These are phyloP conservation scores for Acanthurus leucopareius DNA, from an alignment of 2,797 vertebrate genomes.

Conservation along the genomic window DNA sequence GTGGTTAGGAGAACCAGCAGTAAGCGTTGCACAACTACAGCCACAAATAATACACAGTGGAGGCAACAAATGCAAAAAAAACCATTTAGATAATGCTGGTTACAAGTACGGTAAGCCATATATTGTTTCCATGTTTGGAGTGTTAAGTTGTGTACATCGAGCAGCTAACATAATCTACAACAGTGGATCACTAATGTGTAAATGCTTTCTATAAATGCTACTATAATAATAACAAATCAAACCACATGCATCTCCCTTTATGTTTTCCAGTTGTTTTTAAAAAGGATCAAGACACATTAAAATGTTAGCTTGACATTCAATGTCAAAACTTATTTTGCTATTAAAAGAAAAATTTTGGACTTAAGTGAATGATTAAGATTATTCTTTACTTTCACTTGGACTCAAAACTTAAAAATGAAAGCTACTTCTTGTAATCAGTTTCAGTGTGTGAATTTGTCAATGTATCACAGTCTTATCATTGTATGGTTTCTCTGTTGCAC, in stretches of 20 bases:
- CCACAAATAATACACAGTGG: slow-evolving; percentile 33
- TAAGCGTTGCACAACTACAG: slow-evolving; percentile 33
- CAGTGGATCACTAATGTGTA: not conserved
- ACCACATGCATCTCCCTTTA: not conserved
- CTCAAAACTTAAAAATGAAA: not conserved
- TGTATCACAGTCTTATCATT: not conserved
- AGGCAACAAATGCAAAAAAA: slow-evolving; percentile 44
- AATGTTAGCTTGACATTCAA: not conserved
- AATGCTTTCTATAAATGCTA: not conserved
- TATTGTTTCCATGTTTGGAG: not conserved
- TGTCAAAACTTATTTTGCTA: not conserved
- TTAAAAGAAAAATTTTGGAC: not conserved
- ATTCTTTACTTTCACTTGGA: not conserved
- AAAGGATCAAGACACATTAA: not conserved
- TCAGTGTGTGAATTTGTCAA: not conserved
- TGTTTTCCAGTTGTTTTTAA: not conserved
- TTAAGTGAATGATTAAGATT: not conserved
- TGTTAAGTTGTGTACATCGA: too few species aligned
- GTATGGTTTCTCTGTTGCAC: not conserved
- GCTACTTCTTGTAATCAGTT: not conserved
- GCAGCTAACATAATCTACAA: not conserved
- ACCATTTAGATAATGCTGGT: slow-evolving; percentile 17
- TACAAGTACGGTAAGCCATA: not conserved
- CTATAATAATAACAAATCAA: not conserved
- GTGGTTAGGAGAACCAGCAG: slow-evolving; percentile 44